A percentile compares a stretch with the other conserved stretches of the same genome.
Evolutionary conservation across 2,888 invertebrate genomes (phyloP).

Genomic region (Xanthia togata): DNA sequence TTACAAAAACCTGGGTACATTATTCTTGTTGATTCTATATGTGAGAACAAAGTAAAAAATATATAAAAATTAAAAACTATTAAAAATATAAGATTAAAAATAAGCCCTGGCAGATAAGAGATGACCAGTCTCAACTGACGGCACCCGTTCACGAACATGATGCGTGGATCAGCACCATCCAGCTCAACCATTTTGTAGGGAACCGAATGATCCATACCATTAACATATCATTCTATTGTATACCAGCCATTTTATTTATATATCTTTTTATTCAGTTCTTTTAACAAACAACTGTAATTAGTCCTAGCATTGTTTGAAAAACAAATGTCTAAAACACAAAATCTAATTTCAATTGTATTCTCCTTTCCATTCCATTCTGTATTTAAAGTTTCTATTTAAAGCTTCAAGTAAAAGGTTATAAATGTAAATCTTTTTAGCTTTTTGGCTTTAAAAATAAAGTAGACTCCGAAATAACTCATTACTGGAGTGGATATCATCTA

Average conservation of each 20-base stretch:
- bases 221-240: not conserved
- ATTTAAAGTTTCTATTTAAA: constrained; percentile 25
- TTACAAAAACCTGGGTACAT: no score
- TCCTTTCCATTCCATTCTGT: constrained; percentile 6
- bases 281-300: not conserved
- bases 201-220: no score
- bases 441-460: constrained; percentile 53
- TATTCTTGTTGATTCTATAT: no score
- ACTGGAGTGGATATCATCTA: constrained; percentile 62
- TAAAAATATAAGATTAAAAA: no score
- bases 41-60: no score
- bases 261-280: not conserved
- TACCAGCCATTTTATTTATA: not conserved
- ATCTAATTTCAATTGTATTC: constrained; percentile 23
- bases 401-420: constrained; percentile 34
- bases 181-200: no score
- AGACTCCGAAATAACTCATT: constrained; percentile 60
- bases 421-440: constrained; percentile 59
- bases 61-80: no score
- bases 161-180: no score
- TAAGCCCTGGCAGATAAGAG: no score
- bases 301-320: not conserved
- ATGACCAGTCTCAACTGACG: no score
- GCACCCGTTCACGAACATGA: no score
- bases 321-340: constrained; percentile 4